Evolutionary conservation across 2,888 invertebrate genomes (phyloP).

Genomic region (Sinodicranocentrus sp.): DNA sequence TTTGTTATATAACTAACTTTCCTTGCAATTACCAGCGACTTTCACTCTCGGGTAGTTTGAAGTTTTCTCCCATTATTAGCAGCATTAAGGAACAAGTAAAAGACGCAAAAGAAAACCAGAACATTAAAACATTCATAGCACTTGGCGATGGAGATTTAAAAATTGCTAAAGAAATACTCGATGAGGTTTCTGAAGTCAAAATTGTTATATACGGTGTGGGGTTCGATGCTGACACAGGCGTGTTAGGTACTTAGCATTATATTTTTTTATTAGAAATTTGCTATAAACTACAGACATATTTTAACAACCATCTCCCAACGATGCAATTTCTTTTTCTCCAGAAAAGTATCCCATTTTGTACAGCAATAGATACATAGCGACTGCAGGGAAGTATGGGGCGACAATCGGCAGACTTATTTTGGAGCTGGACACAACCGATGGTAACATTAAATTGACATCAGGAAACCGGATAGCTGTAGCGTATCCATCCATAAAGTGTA

Average conservation of each 20-base stretch:
- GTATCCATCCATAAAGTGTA: too few relatives aligned
- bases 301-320: too few relatives aligned
- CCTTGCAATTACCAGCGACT: conserved; percentile 64
- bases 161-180: conserved; percentile 67
- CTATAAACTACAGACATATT: too few relatives aligned
- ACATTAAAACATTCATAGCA: conserved; percentile 67
- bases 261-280: too few relatives aligned
- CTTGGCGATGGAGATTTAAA: conserved; percentile 71
- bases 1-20: too few relatives aligned
- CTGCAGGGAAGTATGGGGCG: conserved; percentile 69
- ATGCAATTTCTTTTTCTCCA: too few relatives aligned
- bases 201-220: conserved; percentile 68
- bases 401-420: conserved; percentile 70
- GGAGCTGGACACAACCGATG: conserved; percentile 33
- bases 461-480: too few relatives aligned
- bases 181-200: conserved; percentile 62
- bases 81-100: conserved; percentile 34
- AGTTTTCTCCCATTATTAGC: conserved; percentile 54
- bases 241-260: neutral
- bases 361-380: conserved; percentile 63
- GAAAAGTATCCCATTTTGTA: conserved; percentile 50
- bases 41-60: conserved; percentile 62
- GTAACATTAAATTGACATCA: too few relatives aligned
- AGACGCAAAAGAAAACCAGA: neutral
- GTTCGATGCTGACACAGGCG: neutral